Percentiles rank a stretch among this genome's conserved stretches.
These are phyloP conservation scores for Dendrolimus houi DNA, from an alignment of 2,888 invertebrate species.

Conservation along the genomic window DNA sequence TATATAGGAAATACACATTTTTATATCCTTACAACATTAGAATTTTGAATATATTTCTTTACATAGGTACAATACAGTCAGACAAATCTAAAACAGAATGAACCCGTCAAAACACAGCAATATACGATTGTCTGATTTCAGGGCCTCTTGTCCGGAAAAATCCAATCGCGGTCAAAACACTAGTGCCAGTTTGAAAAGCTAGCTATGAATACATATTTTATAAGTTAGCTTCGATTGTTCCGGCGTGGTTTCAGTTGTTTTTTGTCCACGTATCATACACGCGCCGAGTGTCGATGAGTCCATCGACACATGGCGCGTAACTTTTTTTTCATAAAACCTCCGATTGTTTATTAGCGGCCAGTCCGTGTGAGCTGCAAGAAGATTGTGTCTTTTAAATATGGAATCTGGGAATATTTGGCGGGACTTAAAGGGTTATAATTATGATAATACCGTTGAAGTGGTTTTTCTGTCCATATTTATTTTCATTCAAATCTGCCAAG, in stretches of 20 bases:
- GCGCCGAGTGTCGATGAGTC: conserved; percentile 48
- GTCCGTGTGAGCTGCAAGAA: no score
- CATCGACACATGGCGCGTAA: conserved; percentile 51
- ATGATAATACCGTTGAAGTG: no score
- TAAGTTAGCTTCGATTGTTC: conserved; percentile 75
- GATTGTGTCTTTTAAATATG: no score
- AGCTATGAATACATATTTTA: conserved; percentile 68
- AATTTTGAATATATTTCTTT: no score
- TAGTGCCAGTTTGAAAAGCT: conserved; percentile 66
- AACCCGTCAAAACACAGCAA: conserved; percentile 13
- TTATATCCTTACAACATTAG: no score
- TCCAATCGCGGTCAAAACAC: conserved; percentile 68
- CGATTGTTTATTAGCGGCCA: conserved; percentile 44
- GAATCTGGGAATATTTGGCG: no score
- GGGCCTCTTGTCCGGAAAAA: conserved; percentile 53
- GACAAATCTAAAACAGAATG: neutral
- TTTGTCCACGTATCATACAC: conserved; percentile 51
- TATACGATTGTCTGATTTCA: conserved; percentile 31
- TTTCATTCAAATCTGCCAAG: no score
- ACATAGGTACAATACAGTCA: neutral
- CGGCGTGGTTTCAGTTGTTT: conserved; percentile 49
- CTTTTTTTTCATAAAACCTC: conserved; percentile 24
- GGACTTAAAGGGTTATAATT: no score
- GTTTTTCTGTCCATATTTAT: no score
- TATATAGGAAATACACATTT: no score